Percentiles rank a stretch among this genome's conserved stretches.
Conservation (phyloP, 2,113 vertebrate genomes). For the Lampris megalopsis region DNA sequence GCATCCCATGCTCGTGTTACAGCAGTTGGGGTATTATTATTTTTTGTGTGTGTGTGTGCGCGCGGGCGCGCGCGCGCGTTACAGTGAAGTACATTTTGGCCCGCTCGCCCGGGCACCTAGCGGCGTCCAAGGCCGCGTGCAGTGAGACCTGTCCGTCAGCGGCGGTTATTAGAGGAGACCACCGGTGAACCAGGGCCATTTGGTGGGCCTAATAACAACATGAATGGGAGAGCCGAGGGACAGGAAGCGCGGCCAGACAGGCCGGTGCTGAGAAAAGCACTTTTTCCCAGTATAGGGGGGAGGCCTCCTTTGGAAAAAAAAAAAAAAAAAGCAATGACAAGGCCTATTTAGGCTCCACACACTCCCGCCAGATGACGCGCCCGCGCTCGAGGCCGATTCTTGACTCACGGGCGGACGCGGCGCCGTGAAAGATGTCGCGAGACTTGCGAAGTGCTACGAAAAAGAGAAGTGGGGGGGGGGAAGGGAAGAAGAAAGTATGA, state of each 20-base stretch:
- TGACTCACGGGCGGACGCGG: conserved; percentile 4
- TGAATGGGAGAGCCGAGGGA: conserved; percentile 82
- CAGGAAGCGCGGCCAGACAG: conserved; percentile 92
- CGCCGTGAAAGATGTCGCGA: neutral
- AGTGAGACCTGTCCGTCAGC: conserved; percentile 85
- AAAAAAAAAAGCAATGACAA: conserved; percentile 78
- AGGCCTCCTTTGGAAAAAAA: conserved; percentile 64
- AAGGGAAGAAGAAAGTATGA: conserved; percentile 9
- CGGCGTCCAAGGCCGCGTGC: conserved; percentile 85
- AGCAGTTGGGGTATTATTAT: conserved; percentile 42
- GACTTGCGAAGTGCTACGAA: neutral
- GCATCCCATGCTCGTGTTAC: conserved; percentile 74
- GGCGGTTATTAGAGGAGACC: conserved; percentile 87
- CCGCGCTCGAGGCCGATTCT: conserved; percentile 29
- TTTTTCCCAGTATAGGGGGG: conserved; percentile 77
- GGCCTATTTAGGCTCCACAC: conserved; percentile 77
- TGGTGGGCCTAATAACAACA: conserved; percentile 87
- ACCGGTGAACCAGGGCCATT: conserved; percentile 85
- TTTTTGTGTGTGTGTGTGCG: conserved; percentile 53
- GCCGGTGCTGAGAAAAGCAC: conserved; percentile 87
- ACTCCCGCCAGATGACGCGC: conserved; percentile 70
- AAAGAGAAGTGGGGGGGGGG: neutral
- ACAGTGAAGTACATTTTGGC: conserved; percentile 55
- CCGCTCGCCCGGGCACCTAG: conserved; percentile 69
- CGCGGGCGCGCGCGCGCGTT: conserved; percentile 24